Base-by-base conservation (phyloP, 37 sponge, comb jelly and placozoan genomes). In the Ianthella basta region DNA sequence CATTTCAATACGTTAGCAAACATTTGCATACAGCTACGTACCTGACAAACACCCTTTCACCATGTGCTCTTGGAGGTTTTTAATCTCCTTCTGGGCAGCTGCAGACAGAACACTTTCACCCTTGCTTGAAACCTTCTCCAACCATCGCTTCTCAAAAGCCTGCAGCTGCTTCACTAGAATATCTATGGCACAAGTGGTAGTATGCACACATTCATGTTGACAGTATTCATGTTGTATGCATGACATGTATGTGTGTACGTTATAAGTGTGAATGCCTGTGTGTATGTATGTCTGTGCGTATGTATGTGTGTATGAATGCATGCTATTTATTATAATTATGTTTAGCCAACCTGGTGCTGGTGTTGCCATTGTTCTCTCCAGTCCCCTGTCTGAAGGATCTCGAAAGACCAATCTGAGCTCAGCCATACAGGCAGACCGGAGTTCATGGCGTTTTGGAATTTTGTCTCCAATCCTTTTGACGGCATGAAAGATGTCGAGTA, bases 401-500 rank as follows among this genome's bases (percentile, higher is more conserved):
- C 83, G 35, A 24, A 88, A 88, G 19, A 88, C 79, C 56, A 83
- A 14, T 54, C 79, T 10, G 29, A 83, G 56, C 37, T 83, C 88
- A 50, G 30, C 70, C 63, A 88, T 88, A 59, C 88, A 88, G 1
- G 37, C 57, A 20, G 13, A 15, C 0, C 39, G 56, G 0, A 73
- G 29, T 39, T 55, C 59, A 82, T 87, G 88, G 30, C 75, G 24
- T 50, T 83, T 83, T 14, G 88, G 83, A 20, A 88, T 82, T 27
- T 83, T 82, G 18, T 41, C 30, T 40, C 63, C 39, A 14, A 88
- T 30, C 33, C 88, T 54, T 29, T 88, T 53, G 27, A 88, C 84
- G 30, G 84, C 88, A 83, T 88, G 88, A 56, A 88, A 88, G 15
- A 88, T 30, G 56, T 88, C 83, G 4, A 88, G 63, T 20, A 36